Percentiles rank a stretch among this genome's conserved stretches.
phyloP scores from a whole-genome alignment of 2,888 invertebrate genomes.

The Xanthorhoe spadicearia region DNA sequence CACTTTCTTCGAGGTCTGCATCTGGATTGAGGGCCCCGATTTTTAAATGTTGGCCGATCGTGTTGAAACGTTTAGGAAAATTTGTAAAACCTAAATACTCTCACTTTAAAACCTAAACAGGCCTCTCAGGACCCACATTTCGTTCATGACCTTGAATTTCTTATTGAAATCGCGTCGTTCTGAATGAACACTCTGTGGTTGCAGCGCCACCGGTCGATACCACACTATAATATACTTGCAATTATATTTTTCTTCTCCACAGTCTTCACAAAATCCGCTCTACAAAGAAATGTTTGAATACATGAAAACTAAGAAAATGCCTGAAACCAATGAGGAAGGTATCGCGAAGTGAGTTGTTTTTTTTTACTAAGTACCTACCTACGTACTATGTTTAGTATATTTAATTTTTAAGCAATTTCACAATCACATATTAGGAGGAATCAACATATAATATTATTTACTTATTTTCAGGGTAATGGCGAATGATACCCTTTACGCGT shows the following conservation, averaged over 20 bases:
- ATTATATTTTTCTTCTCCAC: slow-evolving; percentile 40
- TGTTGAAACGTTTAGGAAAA: no score
- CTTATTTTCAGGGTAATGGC: slow-evolving; percentile 49
- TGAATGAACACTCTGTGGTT: no score
- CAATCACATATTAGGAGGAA: no score
- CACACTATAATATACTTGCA: neutral
- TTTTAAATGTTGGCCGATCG: no score
- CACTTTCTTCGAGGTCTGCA: slow-evolving; percentile 92
- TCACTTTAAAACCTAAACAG: neutral
- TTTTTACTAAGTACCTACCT: no score
- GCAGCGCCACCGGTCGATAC: no score
- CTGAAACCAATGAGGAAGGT: slow-evolving; percentile 86
- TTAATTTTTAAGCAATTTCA: no score
- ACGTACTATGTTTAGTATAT: no score
- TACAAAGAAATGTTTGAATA: slow-evolving; percentile 91
- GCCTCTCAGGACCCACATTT: neutral
- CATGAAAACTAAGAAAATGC: slow-evolving; percentile 87
- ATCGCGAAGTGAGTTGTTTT: slow-evolving; percentile 75
- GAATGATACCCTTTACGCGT: slow-evolving; percentile 87
- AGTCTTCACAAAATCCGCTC: slow-evolving; percentile 89
- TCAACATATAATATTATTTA: no score
- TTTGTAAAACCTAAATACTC: no score
- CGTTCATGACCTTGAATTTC: neutral
- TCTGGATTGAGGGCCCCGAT: no score
- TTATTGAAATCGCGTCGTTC: no score